Evolutionary conservation across 1,140 invertebrate genomes (phyloP).

Genomic region (Drosophila hydei): DNA sequence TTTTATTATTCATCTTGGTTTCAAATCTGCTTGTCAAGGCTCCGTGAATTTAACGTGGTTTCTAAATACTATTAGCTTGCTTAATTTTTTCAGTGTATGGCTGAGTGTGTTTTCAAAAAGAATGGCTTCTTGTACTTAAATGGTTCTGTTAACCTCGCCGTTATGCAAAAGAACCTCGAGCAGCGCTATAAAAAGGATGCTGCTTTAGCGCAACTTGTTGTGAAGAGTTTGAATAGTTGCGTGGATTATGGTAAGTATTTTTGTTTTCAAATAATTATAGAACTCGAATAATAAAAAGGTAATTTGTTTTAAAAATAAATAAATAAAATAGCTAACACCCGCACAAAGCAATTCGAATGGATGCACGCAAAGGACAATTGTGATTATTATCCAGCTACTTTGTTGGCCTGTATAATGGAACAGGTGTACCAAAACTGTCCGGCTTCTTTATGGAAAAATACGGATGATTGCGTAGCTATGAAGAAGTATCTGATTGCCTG

Average conservation of each 20-base stretch:
- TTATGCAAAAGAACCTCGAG: constrained; percentile 38
- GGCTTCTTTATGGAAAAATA: constrained; percentile 53
- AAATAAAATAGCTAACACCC: constrained; percentile 30
- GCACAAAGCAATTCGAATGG: constrained; percentile 53
- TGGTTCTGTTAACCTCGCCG: constrained; percentile 41
- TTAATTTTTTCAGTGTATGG: constrained; percentile 54
- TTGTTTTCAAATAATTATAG: not conserved
- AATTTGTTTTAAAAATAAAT: not conserved
- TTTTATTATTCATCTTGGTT: too few species aligned
- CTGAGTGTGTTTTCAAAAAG: constrained; percentile 54
- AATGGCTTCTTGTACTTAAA: constrained; percentile 43
- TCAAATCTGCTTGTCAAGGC: too few species aligned
- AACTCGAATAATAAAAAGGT: too few species aligned
- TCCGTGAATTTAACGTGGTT: not conserved
- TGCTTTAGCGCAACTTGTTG: constrained; percentile 35
- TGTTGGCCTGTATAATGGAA: constrained; percentile 59
- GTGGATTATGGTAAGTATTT: constrained; percentile 34
- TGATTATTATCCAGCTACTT: constrained; percentile 52
- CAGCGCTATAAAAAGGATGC: constrained; percentile 52
- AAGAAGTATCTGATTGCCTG: constrained; percentile 50
- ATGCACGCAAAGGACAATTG: constrained; percentile 53
- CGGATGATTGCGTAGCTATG: constrained; percentile 53
- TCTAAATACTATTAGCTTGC: too few species aligned
- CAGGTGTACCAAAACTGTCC: constrained; percentile 62
- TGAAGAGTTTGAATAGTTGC: constrained; percentile 43